These are phyloP conservation scores for Drosophila sp. DNA, from an alignment of 1,140 invertebrate species.

Conservation along the genomic window DNA sequence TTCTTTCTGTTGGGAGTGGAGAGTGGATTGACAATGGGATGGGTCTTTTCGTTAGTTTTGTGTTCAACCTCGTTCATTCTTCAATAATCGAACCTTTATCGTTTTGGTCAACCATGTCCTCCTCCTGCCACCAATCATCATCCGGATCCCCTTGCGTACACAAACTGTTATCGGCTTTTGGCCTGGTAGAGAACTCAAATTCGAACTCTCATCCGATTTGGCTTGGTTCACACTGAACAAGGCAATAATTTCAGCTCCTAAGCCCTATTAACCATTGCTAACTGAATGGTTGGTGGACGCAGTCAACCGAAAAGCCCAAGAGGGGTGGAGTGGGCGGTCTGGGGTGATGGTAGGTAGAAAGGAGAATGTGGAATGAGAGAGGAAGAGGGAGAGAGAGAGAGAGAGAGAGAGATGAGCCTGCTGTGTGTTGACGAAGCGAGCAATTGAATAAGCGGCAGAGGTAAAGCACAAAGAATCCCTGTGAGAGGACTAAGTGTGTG, in stretches of 20 bases:
- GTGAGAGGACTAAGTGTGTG: conserved; percentile 4
- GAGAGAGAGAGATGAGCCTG: conserved; percentile 12
- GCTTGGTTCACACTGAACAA: conserved; percentile 81
- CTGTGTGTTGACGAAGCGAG: conserved; percentile 69
- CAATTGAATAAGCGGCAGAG: conserved; percentile 78
- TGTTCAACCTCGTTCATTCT: conserved; percentile 7
- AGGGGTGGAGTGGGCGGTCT: neutral
- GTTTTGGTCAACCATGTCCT: conserved; percentile 31
- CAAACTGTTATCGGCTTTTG: conserved; percentile 16
- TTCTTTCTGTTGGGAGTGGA: neutral
- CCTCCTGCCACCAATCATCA: conserved; percentile 20
- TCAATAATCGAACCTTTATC: conserved; percentile 72
- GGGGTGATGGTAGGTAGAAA: conserved; percentile 5
- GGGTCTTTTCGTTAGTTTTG: neutral
- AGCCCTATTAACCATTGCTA: conserved; percentile 81
- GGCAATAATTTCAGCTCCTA: conserved; percentile 81
- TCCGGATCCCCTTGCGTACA: neutral
- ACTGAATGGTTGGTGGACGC: conserved; percentile 78
- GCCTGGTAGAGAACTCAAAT: conserved; percentile 31
- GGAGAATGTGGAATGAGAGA: neutral
- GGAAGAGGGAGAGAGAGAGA: conserved; percentile 3
- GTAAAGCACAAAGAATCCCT: conserved; percentile 63
- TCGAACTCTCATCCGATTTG: conserved; percentile 75
- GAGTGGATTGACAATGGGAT: neutral
- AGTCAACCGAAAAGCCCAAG: conserved; percentile 55